Evolutionary conservation across 2,888 invertebrate genomes (phyloP).

Genomic region (Eristalis arbustorum): DNA sequence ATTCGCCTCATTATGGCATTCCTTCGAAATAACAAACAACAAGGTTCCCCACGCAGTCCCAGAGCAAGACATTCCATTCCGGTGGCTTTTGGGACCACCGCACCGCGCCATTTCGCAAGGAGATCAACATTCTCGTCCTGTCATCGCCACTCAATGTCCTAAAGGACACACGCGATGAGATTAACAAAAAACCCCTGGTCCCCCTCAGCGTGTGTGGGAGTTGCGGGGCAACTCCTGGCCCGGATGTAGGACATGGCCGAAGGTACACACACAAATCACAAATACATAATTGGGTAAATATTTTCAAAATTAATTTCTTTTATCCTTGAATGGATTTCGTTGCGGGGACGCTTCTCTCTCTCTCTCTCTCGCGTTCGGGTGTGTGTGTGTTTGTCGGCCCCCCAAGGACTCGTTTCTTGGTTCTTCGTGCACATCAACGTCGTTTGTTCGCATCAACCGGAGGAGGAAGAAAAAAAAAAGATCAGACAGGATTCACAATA

Average conservation of each 20-base stretch:
- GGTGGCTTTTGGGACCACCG: neutral
- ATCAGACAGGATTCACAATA: slow-evolving; percentile 66
- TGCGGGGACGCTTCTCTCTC: slow-evolving; percentile 11
- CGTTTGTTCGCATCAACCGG: slow-evolving; percentile 45
- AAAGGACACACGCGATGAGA: slow-evolving; percentile 41
- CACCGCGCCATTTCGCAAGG: neutral
- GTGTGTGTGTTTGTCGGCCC: neutral
- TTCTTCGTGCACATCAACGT: slow-evolving; percentile 36
- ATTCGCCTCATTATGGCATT: slow-evolving; percentile 22
- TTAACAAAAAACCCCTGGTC: neutral
- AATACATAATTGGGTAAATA: slow-evolving; percentile 70
- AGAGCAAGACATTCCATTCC: neutral
- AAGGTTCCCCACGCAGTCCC: neutral
- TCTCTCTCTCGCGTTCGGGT: neutral
- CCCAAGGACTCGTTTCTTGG: slow-evolving; percentile 7
- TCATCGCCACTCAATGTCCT: slow-evolving; percentile 56
- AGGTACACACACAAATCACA: slow-evolving; percentile 52
- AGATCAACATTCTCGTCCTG: slow-evolving; percentile 37
- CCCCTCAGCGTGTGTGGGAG: slow-evolving; percentile 29
- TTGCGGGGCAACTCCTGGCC: neutral
- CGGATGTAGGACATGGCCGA: slow-evolving; percentile 15
- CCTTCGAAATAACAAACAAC: slow-evolving; percentile 2
- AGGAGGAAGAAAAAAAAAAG: slow-evolving; percentile 37
- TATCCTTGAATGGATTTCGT: slow-evolving; percentile 59
- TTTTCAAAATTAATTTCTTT: slow-evolving; percentile 70